Base-by-base conservation (phyloP, 2,888 invertebrate genomes). In the Ormyrus nitidulus region DNA sequence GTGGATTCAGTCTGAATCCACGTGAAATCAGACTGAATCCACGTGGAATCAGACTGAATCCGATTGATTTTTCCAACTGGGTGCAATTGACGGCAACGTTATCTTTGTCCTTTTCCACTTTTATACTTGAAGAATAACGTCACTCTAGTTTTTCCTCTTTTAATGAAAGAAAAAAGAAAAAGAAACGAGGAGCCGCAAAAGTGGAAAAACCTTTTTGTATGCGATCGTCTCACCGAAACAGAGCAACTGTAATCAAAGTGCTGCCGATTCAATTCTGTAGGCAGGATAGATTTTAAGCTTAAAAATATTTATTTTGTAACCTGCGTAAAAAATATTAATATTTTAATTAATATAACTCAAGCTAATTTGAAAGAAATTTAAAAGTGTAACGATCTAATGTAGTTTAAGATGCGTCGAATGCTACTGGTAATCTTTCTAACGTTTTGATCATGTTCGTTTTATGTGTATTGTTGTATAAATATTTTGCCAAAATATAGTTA, bases 211-310 rank as follows among this genome's bases (percentile, higher is more conserved):
- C 49, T 4, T 59, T 34, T 59, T 54, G 56, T 53, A 66, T 34
- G 3, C 49, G 9, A 49, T 77, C 48, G 77, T 81, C 75, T 81
- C 74, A 77, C 56, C 61, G 82, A 83, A 84, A 77, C 79, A 82
- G 82, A 82, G 72, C 81, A 83, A 64, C 78, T 78, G 73, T 51
- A 74, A 68, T 77, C 68, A 80, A 78, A 66, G 65, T 65, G 77
- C 62, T 79, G 83, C 80, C 80, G 79, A 81, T 78, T 85, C 70
- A 85, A 82, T 87, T 88, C 86, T 85, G 87, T 87, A 82, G 87
- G 86, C 86, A 88, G 88, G 86, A 87, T 87, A 85, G 84, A 74
- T 79, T 81, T 85, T 87, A 86, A 85, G 84, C 84, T 86, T 85
- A 82, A 85, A 81, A 84, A 48, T 82, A 80, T 84, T 85, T 85